phyloP scores from a whole-genome alignment of 2,888 invertebrate species.

The Boloria selene region DNA sequence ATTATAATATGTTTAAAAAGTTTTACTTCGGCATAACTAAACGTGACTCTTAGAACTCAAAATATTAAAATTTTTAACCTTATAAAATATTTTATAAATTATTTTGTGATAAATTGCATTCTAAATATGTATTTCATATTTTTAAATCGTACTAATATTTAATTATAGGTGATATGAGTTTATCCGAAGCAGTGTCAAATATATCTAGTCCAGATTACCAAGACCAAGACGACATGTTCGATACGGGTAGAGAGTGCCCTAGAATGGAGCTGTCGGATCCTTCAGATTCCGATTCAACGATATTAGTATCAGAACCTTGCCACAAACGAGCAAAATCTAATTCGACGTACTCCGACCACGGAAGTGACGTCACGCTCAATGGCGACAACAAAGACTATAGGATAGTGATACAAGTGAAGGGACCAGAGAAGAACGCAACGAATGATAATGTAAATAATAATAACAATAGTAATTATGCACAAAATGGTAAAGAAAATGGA shows the following conservation, averaged over 20 bases:
- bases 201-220: constrained; percentile 95
- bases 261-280: constrained; percentile 93
- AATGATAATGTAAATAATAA: constrained; percentile 70
- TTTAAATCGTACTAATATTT: too few species aligned
- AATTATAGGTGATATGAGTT: constrained; percentile 87
- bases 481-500: constrained; percentile 72
- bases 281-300: constrained; percentile 94
- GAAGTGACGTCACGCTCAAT: constrained; percentile 83
- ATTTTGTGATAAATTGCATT: too few species aligned
- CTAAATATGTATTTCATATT: too few species aligned
- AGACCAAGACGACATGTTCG: constrained; percentile 92
- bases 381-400: constrained; percentile 83
- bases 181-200: constrained; percentile 93
- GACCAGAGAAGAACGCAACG: constrained; percentile 66
- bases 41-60: too few species aligned
- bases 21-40: too few species aligned
- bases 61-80: too few species aligned
- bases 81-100: too few species aligned
- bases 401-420: constrained; percentile 89
- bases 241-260: constrained; percentile 89
- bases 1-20: too few species aligned
- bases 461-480: constrained; percentile 72
- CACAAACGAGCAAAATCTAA: constrained; percentile 80
- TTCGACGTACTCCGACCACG: constrained; percentile 74
- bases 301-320: constrained; percentile 90